These are phyloP conservation scores for Orthonyx spaldingii DNA, from an alignment of 2,113 vertebrate species.

Conservation along the genomic window DNA sequence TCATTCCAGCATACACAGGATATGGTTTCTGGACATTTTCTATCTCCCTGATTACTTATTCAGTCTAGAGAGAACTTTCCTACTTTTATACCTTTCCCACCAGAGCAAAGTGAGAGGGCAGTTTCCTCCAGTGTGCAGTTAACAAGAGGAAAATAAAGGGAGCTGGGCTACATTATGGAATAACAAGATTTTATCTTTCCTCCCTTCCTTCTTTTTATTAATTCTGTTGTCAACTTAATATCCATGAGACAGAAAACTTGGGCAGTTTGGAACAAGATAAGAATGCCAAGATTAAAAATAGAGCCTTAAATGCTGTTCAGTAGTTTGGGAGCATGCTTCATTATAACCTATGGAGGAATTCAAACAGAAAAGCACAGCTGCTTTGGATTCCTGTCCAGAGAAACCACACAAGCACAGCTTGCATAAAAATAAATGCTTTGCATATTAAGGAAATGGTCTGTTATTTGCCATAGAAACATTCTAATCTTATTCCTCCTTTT, in stretches of 20 bases:
- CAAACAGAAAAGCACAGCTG: slow-evolving; percentile 22
- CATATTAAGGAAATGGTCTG: slow-evolving; percentile 5
- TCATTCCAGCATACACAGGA: neutral
- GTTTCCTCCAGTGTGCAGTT: neutral
- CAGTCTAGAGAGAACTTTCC: neutral
- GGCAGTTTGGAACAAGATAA: neutral
- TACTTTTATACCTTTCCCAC: neutral
- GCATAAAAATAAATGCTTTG: slow-evolving; percentile 26
- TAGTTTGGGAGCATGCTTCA: neutral
- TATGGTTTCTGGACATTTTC: neutral
- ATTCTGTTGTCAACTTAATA: neutral
- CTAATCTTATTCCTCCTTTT: neutral
- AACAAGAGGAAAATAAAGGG: neutral
- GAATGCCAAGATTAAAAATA: neutral
- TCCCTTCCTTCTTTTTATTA: neutral
- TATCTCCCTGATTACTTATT: neutral
- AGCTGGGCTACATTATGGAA: neutral
- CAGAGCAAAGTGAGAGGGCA: neutral
- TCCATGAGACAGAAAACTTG: neutral
- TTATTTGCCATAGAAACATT: neutral
- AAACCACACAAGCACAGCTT: slow-evolving; percentile 9
- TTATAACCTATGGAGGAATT: slow-evolving; percentile 9
- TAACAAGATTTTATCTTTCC: neutral
- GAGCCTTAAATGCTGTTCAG: neutral
- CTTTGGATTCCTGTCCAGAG: slow-evolving; percentile 37